phyloP scores from a whole-genome alignment of 2,888 invertebrate species.

The Thyatira batis region DNA sequence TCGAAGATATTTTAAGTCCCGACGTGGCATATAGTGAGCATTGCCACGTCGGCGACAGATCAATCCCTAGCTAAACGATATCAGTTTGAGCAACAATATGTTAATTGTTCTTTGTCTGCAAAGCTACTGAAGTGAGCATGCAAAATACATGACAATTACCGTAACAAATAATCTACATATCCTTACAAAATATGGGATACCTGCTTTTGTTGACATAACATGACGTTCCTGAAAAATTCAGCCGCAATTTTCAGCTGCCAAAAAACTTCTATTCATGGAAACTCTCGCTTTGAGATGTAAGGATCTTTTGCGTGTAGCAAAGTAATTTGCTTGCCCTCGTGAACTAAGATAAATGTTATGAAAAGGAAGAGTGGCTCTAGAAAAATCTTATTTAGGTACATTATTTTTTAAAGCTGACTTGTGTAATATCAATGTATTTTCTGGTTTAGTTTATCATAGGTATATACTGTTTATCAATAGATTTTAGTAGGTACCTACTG shows the following conservation, averaged over 20 bases:
- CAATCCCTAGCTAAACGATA: too few relatives aligned
- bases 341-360: constrained; percentile 4
- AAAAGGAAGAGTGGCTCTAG: constrained; percentile 3
- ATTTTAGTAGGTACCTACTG: too few relatives aligned
- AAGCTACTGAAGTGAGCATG: too few relatives aligned
- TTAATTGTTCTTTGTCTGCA: too few relatives aligned
- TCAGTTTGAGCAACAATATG: too few relatives aligned
- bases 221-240: constrained; percentile 47
- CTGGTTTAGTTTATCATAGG: too few relatives aligned
- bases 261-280: constrained; percentile 47
- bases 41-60: too few relatives aligned
- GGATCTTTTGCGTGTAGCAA: constrained; percentile 9
- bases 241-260: constrained; percentile 52
- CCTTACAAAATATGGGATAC: background rate
- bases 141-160: background rate
- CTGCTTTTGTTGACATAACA: constrained; percentile 32
- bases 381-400: background rate
- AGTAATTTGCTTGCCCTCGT: constrained; percentile 11
- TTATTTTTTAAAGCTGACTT: background rate
- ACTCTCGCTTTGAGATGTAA: constrained; percentile 46
- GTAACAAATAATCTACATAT: background rate
- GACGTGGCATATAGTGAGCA: too few relatives aligned
- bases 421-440: too few relatives aligned
- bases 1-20: too few relatives aligned
- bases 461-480: too few relatives aligned